Conservation (phyloP, 37 sponge, comb jelly and placozoan species). For the Chondrosia reniformis region DNA sequence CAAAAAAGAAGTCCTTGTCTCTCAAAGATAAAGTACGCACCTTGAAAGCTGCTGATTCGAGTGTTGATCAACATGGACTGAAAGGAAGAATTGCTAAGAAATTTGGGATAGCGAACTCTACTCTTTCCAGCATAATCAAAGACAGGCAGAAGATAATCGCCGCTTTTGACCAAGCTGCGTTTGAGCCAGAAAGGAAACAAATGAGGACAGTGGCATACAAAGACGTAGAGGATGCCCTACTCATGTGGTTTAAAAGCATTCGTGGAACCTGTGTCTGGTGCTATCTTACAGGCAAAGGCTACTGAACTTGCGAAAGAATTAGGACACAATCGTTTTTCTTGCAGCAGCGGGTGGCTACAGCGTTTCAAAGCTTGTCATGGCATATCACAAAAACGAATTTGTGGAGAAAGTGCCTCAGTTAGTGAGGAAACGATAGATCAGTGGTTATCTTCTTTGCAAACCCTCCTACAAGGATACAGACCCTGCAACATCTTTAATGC, state of each 20-base stretch:
- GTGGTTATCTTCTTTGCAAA: conserved; percentile 5
- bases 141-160: conserved; percentile 2
- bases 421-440: not conserved
- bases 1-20: no score
- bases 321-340: not conserved
- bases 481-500: not conserved
- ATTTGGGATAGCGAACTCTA: no score
- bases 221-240: not conserved
- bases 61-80: no score
- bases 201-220: not conserved
- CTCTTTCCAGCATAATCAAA: conserved; percentile 7
- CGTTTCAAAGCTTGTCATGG: conserved; percentile 5
- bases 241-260: conserved; percentile 3
- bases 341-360: conserved; percentile 20
- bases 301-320: conserved; percentile 2
- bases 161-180: conserved; percentile 14
- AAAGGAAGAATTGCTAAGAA: no score
- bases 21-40: no score
- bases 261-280: not conserved
- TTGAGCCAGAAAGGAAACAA: conserved; percentile 11
- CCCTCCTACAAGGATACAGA: conserved; percentile 5
- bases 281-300: conserved; percentile 2
- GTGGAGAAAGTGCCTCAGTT: conserved; percentile 11
- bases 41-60: no score
- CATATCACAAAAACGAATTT: not conserved